Evolutionary conservation across 2,888 invertebrate species (phyloP).

Genomic region (Cheilosia soror): DNA sequence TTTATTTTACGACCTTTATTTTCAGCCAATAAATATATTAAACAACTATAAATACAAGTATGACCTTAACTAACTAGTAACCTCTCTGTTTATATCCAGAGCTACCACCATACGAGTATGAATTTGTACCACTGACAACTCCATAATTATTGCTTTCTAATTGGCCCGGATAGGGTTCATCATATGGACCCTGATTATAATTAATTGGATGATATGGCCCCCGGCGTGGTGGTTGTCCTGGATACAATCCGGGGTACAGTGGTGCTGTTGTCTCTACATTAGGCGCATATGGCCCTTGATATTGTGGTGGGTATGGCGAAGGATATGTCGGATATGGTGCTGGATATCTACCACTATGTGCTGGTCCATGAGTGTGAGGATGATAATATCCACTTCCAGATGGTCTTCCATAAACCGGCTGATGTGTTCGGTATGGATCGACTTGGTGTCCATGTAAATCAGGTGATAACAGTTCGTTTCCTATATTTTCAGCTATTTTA

Average conservation of each 20-base stretch:
- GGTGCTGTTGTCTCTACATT: background rate
- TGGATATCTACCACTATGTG: slow-evolving; percentile 15
- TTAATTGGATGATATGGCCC: slow-evolving; percentile 27
- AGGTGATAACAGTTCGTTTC: slow-evolving; percentile 22
- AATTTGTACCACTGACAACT: slow-evolving; percentile 28
- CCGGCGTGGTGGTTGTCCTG: slow-evolving; percentile 5
- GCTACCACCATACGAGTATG: slow-evolving; percentile 42
- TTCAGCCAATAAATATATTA: no score
- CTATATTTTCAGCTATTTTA: slow-evolving; percentile 43
- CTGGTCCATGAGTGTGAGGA: slow-evolving; percentile 3
- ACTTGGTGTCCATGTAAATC: background rate
- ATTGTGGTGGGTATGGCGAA: slow-evolving; percentile 20
- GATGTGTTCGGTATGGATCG: slow-evolving; percentile 4
- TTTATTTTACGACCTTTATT: background rate
- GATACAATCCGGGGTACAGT: slow-evolving; percentile 19
- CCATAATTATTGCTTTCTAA: slow-evolving; percentile 33
- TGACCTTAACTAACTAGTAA: slow-evolving; percentile 5
- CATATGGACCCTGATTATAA: slow-evolving; percentile 33
- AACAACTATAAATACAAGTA: no score
- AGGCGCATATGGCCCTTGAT: slow-evolving; percentile 3
- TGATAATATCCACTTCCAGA: slow-evolving; percentile 17
- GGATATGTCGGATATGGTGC: slow-evolving; percentile 24
- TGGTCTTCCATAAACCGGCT: slow-evolving; percentile 23
- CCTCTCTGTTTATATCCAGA: slow-evolving; percentile 42
- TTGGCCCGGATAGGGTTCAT: slow-evolving; percentile 8